Evolutionary conservation across 2,888 invertebrate species (phyloP).

Genomic region (Leucophenga montana): DNA sequence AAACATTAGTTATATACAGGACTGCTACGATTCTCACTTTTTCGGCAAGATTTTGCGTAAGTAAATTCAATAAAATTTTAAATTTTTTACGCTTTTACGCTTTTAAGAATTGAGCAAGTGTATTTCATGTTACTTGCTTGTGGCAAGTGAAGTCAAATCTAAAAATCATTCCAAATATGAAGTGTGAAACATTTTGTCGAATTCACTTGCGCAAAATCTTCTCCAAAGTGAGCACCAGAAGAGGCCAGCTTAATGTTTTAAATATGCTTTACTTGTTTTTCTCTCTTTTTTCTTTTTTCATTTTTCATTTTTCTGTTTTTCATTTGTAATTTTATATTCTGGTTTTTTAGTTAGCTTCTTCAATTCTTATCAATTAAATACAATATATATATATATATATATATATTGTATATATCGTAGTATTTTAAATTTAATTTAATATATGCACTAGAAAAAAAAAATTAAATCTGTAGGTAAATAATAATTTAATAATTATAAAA

Average conservation of each 20-base stretch:
- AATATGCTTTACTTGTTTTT: conserved; percentile 27
- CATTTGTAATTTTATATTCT: conserved; percentile 8
- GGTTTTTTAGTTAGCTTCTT: not conserved
- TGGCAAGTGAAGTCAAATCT: too few species aligned
- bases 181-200: too few species aligned
- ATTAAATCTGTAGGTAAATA: conserved; percentile 13
- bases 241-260: conserved; percentile 51
- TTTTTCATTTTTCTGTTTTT: not conserved
- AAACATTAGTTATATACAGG: too few species aligned
- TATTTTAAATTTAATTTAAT: conserved; percentile 48
- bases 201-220: too few species aligned
- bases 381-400: conserved; percentile 33
- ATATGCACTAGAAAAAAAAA: conserved; percentile 24
- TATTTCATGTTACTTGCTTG: too few species aligned
- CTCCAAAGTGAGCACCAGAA: too few species aligned
- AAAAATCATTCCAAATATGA: too few species aligned
- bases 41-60: too few species aligned
- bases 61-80: too few species aligned
- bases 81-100: too few species aligned
- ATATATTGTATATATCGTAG: conserved; percentile 46
- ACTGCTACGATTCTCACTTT: too few species aligned
- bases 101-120: too few species aligned
- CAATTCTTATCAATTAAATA: conserved; percentile 24
- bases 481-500: not conserved
- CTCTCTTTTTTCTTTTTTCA: conserved; percentile 9